Evolutionary conservation across 2,888 invertebrate species (phyloP), one percentile per base, ranked within the genome.

Genomic region (Lampropteryx suffumata): DNA sequence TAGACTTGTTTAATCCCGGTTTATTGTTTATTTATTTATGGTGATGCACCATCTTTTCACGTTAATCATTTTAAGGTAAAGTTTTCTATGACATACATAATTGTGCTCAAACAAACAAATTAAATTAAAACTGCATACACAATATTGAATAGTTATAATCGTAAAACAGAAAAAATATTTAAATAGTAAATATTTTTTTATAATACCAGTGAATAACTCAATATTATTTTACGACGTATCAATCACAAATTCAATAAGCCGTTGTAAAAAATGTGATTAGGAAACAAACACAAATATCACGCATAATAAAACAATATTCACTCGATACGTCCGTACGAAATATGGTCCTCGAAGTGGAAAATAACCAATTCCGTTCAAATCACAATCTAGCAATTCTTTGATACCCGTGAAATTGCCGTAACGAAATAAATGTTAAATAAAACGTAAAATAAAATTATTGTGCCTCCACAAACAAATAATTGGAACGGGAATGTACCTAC

Each of bases 381-480:
- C 89, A 84, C 87, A 87, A 88, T 83, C 87, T 85, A 87, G 85
- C 84, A 79, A 84, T 84, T 81, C 88, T 85, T 85, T 88, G 89
- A 90, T 89, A 87, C 84, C 89, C 89, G 82, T 90, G 89, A 90
- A 90, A 90, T 90, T 87, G 87, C 83, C 89, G 88, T 87, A 89
- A 88, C 89, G 89, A 83, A 85, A 89, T 90, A 90, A 90, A 90
- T 89, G 89, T 89, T 90, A 86, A 89, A 89, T 90, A 90, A 90
- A 90, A 90, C 88, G 89, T 85, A 87, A 88, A 90, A 89, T 87
- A 90, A 90, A 90, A 89, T 88, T 84, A 87, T 88, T 85, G 84
- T 83, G 86, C 87, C 84, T 88, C 86, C 88, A 82, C 87, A 88
- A 89, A 89, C 89, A 90, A 88, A 90, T 89, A 88, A 90, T 89